Evolutionary conservation across 2,113 vertebrate genomes (phyloP).

Genomic region (Microcebus tavaratra): DNA sequence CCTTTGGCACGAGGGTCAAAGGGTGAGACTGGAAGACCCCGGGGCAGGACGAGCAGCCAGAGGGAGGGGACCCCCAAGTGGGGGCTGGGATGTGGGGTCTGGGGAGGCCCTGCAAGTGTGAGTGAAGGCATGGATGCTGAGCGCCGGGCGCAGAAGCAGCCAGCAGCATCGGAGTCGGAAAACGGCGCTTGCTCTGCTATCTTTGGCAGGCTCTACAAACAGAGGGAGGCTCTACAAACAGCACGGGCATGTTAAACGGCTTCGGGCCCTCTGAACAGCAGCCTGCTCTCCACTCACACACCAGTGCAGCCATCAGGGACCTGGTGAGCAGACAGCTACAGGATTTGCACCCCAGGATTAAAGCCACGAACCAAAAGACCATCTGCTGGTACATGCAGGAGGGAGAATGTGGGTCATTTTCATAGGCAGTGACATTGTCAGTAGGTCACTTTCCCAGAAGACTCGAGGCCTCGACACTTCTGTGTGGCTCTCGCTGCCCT

Average conservation of each 20-base stretch:
- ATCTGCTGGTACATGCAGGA: accelerated
- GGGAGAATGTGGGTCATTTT: background rate
- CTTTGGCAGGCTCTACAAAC: background rate
- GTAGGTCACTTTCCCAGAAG: background rate
- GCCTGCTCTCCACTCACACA: background rate
- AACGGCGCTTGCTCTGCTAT: background rate
- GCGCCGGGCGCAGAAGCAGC: background rate
- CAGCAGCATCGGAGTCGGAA: background rate
- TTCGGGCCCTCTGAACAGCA: background rate
- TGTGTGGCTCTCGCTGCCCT: background rate
- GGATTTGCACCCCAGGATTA: conserved; percentile 26
- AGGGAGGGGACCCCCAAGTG: background rate
- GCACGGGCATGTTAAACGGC: background rate
- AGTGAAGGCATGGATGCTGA: background rate
- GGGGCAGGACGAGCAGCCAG: background rate
- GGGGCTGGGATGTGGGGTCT: background rate
- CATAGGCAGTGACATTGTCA: accelerated
- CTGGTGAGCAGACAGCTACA: background rate
- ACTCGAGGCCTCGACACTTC: background rate
- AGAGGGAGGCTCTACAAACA: background rate
- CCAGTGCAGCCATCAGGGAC: background rate
- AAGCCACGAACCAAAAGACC: conserved; percentile 32
- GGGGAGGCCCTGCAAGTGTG: background rate
- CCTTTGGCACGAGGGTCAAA: background rate
- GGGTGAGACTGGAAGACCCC: background rate